Conservation (phyloP, 2,797 vertebrate species). For the Tauraco hartlaubi region DNA sequence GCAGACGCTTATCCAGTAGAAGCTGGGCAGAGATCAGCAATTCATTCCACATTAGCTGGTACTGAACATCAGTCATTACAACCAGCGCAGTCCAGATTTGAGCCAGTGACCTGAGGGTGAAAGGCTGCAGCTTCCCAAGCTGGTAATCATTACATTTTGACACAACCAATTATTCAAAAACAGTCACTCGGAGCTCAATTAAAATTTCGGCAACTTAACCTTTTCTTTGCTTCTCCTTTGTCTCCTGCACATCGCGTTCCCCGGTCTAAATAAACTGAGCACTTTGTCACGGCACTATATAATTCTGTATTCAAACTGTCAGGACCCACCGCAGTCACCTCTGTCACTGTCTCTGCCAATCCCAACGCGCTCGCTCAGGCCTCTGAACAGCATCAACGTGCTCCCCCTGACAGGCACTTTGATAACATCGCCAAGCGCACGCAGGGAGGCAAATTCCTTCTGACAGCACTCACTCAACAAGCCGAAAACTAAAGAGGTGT, state of each 20-base stretch:
- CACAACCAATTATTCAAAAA: constrained; percentile 70
- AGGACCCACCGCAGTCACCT: not conserved
- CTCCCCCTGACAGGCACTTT: constrained; percentile 26
- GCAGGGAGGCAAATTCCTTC: constrained; percentile 5
- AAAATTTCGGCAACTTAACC: constrained; percentile 62
- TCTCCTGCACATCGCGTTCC: not conserved
- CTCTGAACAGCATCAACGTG: not conserved
- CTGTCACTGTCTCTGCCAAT: constrained; percentile 28
- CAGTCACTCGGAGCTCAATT: constrained; percentile 66
- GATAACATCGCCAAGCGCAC: not conserved
- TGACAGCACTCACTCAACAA: constrained; percentile 22
- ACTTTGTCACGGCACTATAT: not conserved
- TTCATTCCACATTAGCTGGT: constrained; percentile 48
- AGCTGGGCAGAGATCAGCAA: constrained; percentile 43
- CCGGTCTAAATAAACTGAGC: not conserved
- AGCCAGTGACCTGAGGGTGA: constrained; percentile 60
- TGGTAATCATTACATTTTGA: constrained; percentile 48
- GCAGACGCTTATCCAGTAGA: not conserved
- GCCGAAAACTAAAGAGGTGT: not conserved
- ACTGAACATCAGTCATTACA: constrained; percentile 53
- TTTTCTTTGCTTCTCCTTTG: constrained; percentile 20
- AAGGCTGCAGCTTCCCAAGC: constrained; percentile 63
- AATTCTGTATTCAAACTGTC: constrained; percentile 4
- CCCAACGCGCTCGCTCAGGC: not conserved
- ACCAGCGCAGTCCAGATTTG: constrained; percentile 30